Percentiles rank a stretch among this genome's conserved stretches.
These are phyloP conservation scores for Edolisoma coerulescens DNA, from an alignment of 2,113 vertebrate species.

Conservation along the genomic window DNA sequence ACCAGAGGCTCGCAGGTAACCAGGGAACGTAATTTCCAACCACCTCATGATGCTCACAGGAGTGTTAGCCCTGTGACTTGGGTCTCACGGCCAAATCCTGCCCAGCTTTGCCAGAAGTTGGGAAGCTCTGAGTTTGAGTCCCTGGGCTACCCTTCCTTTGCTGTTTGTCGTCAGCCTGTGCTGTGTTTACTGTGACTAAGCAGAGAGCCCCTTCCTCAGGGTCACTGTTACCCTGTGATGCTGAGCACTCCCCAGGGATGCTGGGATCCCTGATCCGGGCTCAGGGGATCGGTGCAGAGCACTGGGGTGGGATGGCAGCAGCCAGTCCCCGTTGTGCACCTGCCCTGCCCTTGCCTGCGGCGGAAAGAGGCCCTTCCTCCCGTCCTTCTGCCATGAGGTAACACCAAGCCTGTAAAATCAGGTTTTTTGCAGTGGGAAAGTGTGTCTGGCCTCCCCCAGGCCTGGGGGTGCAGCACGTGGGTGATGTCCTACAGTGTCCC, in stretches of 20 bases:
- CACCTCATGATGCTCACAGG: accelerated
- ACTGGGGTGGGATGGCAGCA: neutral
- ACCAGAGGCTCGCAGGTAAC: neutral
- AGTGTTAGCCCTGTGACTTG: neutral
- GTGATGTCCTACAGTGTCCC: accelerated
- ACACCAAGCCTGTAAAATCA: neutral
- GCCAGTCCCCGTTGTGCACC: no score
- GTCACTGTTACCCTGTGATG: accelerated
- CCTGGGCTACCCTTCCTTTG: neutral
- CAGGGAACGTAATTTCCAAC: neutral
- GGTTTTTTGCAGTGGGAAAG: neutral
- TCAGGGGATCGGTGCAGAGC: neutral
- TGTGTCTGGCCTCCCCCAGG: neutral
- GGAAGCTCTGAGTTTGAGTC: neutral
- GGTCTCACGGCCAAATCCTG: neutral
- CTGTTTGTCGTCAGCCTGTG: accelerated
- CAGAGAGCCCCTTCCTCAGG: neutral
- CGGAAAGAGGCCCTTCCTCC: neutral
- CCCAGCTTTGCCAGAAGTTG: neutral
- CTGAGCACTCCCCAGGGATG: neutral
- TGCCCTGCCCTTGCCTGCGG: accelerated
- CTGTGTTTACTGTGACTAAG: neutral
- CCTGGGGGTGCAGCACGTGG: accelerated
- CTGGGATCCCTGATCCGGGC: neutral
- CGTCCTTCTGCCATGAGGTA: neutral